These are phyloP conservation scores for Ephestia elutella DNA, from an alignment of 1,140 invertebrate species.

Conservation along the genomic window DNA sequence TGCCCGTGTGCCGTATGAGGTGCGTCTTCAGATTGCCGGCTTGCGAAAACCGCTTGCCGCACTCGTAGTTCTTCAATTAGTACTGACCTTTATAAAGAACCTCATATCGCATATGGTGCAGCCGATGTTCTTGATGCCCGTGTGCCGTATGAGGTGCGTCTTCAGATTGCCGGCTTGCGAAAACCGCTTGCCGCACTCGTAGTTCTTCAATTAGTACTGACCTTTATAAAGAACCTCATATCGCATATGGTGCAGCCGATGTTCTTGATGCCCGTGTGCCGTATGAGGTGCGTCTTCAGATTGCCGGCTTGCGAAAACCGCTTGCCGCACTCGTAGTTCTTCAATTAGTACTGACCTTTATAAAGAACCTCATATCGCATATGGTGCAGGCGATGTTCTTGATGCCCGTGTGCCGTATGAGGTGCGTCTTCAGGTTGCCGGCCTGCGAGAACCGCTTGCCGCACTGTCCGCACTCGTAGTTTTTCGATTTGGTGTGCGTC, in stretches of 20 bases:
- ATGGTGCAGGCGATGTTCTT: conserved; percentile 67
- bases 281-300: conserved; percentile 67
- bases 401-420: conserved; percentile 70
- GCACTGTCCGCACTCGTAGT: conserved; percentile 77
- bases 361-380: conserved; percentile 71
- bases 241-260: conserved; percentile 65
- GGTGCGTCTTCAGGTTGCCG: conserved; percentile 66
- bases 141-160: conserved; percentile 69
- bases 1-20: conserved; percentile 67
- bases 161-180: conserved; percentile 76
- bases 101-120: conserved; percentile 68
- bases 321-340: conserved; percentile 76
- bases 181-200: conserved; percentile 78
- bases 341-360: conserved; percentile 45
- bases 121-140: conserved; percentile 67
- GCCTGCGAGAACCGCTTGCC: conserved; percentile 82
- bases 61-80: conserved; percentile 73
- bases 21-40: conserved; percentile 68
- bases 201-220: conserved; percentile 67
- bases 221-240: conserved; percentile 72
- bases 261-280: conserved; percentile 71
- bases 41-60: conserved; percentile 82
- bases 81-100: conserved; percentile 67
- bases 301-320: conserved; percentile 80
- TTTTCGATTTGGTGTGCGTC: conserved; percentile 74